Evolutionary conservation across 2,113 vertebrate genomes (phyloP), one percentile per base, ranked within the genome.

Genomic region (Brachyhypopomus occidentalis): DNA sequence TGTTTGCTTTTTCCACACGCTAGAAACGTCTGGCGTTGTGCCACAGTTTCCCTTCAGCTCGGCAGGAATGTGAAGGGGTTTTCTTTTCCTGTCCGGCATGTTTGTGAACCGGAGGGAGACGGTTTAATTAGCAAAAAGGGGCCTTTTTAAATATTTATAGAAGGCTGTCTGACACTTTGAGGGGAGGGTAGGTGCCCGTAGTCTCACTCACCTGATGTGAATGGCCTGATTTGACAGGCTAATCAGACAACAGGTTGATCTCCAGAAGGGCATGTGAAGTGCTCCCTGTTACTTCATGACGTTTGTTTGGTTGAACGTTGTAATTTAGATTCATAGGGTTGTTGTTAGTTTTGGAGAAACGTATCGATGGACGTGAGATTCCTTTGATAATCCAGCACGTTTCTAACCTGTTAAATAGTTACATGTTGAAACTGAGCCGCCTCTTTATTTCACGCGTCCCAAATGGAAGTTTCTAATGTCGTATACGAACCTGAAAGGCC

Each of bases 131-230:
- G 86, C 86, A 82, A 88, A 88, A 86, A 89, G 87, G 45, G 83
- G 78, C 70, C 86, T 88, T 88, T 90, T 91, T 89, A 88, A 93
- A 91, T 92, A 92, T 91, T 92, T 85, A 88, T 90, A 89, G 87
- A 84, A 88, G 85, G 86, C 81, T 84, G 82, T 85, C 84, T 87
- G 88, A 92, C 87, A 87, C 88, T 88, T 84, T 86, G 62, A 84
- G 81, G 62, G 82, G 69, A 87, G 82, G 86, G 83, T 80, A 75
- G 81, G 63, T 88, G 89, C 83, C 85, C 84, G 86, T 85, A 85
- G 81, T 75, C 90, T 89, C 86, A 82, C 86, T 83, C 70, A 82
- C 84, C 84, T 88, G 87, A 88, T 86, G 88, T 83, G 75, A 76
- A 84, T 79, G 38, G 83, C 56, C 83, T 85, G 80, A 85, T 79